Base-by-base conservation (phyloP, 2,797 vertebrate genomes). In the Cyprinella venusta region DNA sequence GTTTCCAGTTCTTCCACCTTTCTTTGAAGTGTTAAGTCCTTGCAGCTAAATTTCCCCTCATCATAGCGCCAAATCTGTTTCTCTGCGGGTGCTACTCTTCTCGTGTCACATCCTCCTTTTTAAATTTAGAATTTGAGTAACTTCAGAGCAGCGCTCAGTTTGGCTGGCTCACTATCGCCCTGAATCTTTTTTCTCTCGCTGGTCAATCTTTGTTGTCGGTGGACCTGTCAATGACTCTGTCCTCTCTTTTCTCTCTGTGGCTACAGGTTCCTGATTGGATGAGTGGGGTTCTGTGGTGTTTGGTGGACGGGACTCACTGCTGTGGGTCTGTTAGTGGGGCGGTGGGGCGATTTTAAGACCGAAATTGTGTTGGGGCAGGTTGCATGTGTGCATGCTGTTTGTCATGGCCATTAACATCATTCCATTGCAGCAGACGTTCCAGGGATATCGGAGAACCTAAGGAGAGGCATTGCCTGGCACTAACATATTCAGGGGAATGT, bases 191-290 rank as follows among this genome's bases (percentile, higher is more conserved):
- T 7, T 10, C 13, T 42, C 54, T 76, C 12, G 42, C 42, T 82
- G 42, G 24, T 24, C 30, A 26, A 24, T 67, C 7, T 68, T 45
- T 67, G 16, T 42, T 71, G 30, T 74, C 77, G 70, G 69, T 85
- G 56, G 18, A 5, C 64, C 18, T 82, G 54, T 83, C 48, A 70
- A 12, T 90, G 80, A 85, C 26, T 18, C 72, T 85, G 61, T 76
- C 82, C 70, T 88, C 50, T 86, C 52, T 67, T 71, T 75, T 82
- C 75, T 87, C 94, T 95, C 94, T 97, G 95, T 97, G 97, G 97
- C 96, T 94, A 91, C 97, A 99, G 98, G 98, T 99, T 98, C 98
- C 97, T 99, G 98, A 99, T 97, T 90, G 94, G 97, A 96, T 94
- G 90, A 94, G 93, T 94, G 97, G 96, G 95, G 93, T 96, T 97